Conservation (phyloP, 2,888 invertebrate species). For the Boloria euphrosyne region DNA sequence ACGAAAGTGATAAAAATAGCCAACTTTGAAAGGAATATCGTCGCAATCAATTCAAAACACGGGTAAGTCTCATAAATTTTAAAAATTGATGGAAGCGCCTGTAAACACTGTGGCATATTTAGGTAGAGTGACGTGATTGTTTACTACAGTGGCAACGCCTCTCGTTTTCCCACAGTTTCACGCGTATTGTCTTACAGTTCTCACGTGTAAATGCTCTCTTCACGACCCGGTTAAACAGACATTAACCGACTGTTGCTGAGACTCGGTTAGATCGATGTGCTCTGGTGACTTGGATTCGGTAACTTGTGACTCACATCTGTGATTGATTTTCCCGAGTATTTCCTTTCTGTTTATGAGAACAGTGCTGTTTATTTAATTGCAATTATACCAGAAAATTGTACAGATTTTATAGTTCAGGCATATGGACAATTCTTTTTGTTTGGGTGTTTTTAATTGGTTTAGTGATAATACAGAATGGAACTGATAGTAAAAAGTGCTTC, state of each 20-base stretch:
- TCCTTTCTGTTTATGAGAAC: conserved; percentile 36
- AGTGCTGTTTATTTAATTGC: conserved; percentile 1
- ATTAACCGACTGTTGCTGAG: conserved; percentile 20
- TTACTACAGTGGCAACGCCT: conserved; percentile 83
- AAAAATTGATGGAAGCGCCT: conserved; percentile 13
- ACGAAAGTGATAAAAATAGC: conserved; percentile 42
- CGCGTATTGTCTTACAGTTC: conserved; percentile 73
- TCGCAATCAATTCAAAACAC: conserved; percentile 23
- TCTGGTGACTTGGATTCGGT: conserved; percentile 42
- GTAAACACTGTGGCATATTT: conserved; percentile 50
- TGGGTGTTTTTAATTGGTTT: conserved; percentile 22
- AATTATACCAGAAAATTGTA: conserved; percentile 9
- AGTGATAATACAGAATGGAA: conserved; percentile 55
- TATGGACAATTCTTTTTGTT: not conserved
- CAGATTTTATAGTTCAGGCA: not conserved
- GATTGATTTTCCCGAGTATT: conserved; percentile 57
- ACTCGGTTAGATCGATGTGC: conserved; percentile 51
- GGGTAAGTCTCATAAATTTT: conserved; percentile 37
- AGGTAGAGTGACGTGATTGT: conserved; percentile 80
- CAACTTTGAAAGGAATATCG: conserved; percentile 19
- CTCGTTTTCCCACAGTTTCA: conserved; percentile 78
- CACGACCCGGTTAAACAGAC: conserved; percentile 52
- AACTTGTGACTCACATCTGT: conserved; percentile 54
- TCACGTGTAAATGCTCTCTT: conserved; percentile 67
- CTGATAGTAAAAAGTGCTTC: conserved; percentile 47